Evolutionary conservation across 2,888 invertebrate species (phyloP).

Genomic region (Hermodice carunculata): DNA sequence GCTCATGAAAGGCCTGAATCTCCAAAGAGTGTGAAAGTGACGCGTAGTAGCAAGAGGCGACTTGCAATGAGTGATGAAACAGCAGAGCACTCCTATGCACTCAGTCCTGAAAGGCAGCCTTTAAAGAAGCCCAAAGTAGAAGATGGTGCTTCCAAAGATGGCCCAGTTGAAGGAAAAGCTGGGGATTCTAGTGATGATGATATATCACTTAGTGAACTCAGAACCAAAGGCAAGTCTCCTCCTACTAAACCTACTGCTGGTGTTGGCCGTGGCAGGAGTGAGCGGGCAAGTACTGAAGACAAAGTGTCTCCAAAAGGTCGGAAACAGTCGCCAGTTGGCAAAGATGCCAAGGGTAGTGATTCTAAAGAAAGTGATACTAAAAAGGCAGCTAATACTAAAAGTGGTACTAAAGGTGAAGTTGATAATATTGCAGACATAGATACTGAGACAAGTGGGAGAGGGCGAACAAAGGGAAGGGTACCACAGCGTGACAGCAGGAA

Average conservation of each 20-base stretch:
- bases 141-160: no score
- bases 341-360: conserved; percentile 3
- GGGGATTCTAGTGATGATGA: conserved; percentile 11
- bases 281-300: background rate
- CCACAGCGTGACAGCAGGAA: no score
- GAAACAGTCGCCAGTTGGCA: background rate
- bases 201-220: conserved; percentile 6
- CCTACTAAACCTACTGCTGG: background rate
- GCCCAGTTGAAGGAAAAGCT: no score
- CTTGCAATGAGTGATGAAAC: conserved; percentile 4
- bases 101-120: no score
- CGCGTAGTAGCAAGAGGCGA: conserved; percentile 23
- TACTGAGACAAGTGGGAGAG: no score
- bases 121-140: no score
- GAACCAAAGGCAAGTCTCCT: background rate
- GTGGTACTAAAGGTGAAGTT: no score
- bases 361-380: no score
- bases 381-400: no score
- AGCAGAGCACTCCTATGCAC: background rate
- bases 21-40: conserved; percentile 10
- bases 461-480: no score
- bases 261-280: background rate
- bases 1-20: background rate
- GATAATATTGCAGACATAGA: no score
- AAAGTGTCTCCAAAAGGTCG: background rate